A percentile compares a stretch with the other conserved stretches of the same genome.
Conservation (phyloP, 2,888 invertebrate genomes). For the Drosophila neonasuta region DNA sequence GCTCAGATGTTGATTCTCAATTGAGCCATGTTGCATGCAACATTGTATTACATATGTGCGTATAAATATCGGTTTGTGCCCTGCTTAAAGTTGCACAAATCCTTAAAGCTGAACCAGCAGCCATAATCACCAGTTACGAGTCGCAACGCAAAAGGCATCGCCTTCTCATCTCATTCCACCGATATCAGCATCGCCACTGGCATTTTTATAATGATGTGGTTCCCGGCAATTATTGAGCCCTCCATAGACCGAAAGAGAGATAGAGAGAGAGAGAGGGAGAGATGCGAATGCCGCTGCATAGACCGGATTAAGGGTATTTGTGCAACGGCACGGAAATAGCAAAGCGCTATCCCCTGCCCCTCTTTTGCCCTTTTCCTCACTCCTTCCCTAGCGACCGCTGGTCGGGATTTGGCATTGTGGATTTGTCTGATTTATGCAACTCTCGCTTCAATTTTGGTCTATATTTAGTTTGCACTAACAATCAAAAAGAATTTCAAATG, state of each 20-base stretch:
- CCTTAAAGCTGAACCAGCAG: slow-evolving; percentile 50
- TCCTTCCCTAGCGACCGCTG: background rate
- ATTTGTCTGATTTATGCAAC: slow-evolving; percentile 60
- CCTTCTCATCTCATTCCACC: background rate
- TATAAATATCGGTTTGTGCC: background rate
- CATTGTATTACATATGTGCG: slow-evolving; percentile 22
- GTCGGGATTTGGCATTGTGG: slow-evolving; percentile 38
- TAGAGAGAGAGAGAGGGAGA: no score
- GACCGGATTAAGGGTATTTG: slow-evolving; percentile 64
- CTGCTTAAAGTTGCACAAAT: slow-evolving; percentile 52
- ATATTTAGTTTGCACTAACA: slow-evolving; percentile 6
- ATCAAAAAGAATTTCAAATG: slow-evolving; percentile 2
- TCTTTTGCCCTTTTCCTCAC: background rate
- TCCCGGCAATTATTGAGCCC: slow-evolving; percentile 50
- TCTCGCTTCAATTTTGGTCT: slow-evolving; percentile 21
- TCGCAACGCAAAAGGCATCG: slow-evolving; percentile 10
- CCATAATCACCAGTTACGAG: slow-evolving; percentile 41
- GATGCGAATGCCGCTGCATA: slow-evolving; percentile 5
- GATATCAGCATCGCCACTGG: slow-evolving; percentile 9
- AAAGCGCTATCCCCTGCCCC: background rate
- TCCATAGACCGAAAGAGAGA: background rate
- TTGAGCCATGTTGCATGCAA: slow-evolving; percentile 4
- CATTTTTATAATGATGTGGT: slow-evolving; percentile 60
- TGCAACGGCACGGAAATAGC: slow-evolving; percentile 49
- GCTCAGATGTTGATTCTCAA: background rate